These are phyloP conservation scores for Ganaspis brasiliensis DNA, from an alignment of 2,888 invertebrate genomes.

Conservation along the genomic window DNA sequence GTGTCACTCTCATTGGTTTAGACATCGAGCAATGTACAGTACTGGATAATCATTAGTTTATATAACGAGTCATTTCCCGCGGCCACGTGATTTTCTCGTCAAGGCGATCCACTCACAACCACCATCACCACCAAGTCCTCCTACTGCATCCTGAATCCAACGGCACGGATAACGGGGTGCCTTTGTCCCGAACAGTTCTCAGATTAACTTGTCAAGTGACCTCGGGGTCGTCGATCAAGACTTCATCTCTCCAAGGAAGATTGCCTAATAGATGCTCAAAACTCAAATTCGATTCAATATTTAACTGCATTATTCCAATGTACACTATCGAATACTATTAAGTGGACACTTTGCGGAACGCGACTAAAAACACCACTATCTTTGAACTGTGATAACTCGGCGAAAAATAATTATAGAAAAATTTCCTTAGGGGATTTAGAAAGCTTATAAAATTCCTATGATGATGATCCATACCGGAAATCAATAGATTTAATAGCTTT, in stretches of 20 bases:
- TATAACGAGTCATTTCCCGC: conserved; percentile 80
- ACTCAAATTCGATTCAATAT: no score
- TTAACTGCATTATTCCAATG: no score
- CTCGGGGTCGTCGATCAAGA: conserved; percentile 36
- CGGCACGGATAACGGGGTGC: conserved; percentile 59
- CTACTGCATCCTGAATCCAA: conserved; percentile 57
- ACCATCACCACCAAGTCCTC: conserved; percentile 59
- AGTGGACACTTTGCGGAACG: no score
- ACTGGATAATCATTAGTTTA: conserved; percentile 77
- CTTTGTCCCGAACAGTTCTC: conserved; percentile 56
- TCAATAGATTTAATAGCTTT: no score
- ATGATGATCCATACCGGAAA: no score
- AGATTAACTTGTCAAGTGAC: conserved; percentile 53
- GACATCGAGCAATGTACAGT: conserved; percentile 65
- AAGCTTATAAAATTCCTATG: no score
- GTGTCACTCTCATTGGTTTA: conserved; percentile 62
- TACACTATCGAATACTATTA: no score
- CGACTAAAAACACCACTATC: no score
- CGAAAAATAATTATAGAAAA: no score
- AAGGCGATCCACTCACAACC: conserved; percentile 79
- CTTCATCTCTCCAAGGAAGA: conserved; percentile 42
- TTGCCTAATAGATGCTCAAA: no score
- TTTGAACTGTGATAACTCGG: no score
- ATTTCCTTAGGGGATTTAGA: no score
- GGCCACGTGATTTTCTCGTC: conserved; percentile 78